Evolutionary conservation across 2,113 vertebrate species (phyloP), one percentile per base, ranked within the genome.

Genomic region (Rissa tridactyla): DNA sequence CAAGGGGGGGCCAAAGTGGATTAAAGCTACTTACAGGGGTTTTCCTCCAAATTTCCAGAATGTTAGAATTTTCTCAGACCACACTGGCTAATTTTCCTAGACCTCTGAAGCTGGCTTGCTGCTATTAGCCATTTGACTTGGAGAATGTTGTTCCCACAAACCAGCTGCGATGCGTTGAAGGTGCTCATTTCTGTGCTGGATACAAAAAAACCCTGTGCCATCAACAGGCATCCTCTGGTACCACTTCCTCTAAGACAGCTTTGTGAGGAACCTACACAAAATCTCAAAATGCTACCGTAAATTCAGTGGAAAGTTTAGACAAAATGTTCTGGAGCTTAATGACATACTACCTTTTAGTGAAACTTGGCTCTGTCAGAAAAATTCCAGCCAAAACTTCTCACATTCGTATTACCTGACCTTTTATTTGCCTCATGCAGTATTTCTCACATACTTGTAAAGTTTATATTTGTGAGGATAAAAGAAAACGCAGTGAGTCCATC

Each of bases 1-100:
- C 19, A 25, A 1, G 2, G 10, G 5, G 2, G 1, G 12, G 68
- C 29, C 19, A 65, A 40, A 65, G 18, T 5, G 1, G 1, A 1
- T 82, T 44, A 79, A 51, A 51, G 26, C 11, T 65, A 61, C 29
- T 46, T 44, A 14, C 0, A 54, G 6, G 2, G 1, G 3, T 16
- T 86, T 93, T 58, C 15, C 47, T 58, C 32, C 29, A 60, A 32
- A 64, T 84, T 91, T 82, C 13, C 20, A 32, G 5, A 29, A 6
- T 20, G 3, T 11, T 49, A 52, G 9, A 51, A 47, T 79, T 79
- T 68, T 68, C 34, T 73, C 66, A 78, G 20, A 72, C 15, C 3
- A 4, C 84, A 32, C 29, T 78, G 36, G 21, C 11, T 78, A 19
- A 34, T 60, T 77, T 55, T 30, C 22, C 77, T 36, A 40, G 17